These are phyloP conservation scores for Onychomys arenicola DNA, from an alignment of 2,797 vertebrate species.

Conservation along the genomic window DNA sequence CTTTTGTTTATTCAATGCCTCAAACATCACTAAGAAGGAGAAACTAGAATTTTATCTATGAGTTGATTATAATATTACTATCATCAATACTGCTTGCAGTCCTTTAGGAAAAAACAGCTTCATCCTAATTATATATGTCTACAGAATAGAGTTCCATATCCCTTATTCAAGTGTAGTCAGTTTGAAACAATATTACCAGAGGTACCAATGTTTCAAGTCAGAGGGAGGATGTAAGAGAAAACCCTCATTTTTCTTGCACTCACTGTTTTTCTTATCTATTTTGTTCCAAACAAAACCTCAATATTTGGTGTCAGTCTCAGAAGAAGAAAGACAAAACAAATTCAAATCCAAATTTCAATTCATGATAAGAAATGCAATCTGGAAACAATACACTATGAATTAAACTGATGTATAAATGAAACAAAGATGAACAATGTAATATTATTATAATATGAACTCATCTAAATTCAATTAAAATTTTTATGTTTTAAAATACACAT, in stretches of 20 bases:
- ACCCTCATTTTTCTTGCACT: not conserved
- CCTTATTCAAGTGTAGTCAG: not conserved
- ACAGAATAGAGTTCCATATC: not conserved
- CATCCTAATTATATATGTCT: accelerated
- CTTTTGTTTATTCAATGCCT: not conserved
- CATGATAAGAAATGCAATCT: not conserved
- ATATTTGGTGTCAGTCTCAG: not conserved
- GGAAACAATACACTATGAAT: not conserved
- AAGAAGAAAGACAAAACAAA: not conserved
- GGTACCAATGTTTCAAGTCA: not conserved
- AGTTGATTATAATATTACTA: not conserved
- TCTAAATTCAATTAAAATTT: not conserved
- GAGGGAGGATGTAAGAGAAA: not conserved
- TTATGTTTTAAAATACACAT: not conserved
- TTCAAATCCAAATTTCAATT: not conserved
- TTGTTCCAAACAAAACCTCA: not conserved
- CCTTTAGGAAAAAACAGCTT: not conserved
- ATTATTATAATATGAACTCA: not conserved
- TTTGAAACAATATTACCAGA: not conserved
- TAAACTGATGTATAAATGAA: not conserved
- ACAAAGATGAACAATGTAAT: not conserved
- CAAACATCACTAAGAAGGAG: not conserved
- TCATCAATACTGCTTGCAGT: not conserved
- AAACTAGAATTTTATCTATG: not conserved
- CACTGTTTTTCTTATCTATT: not conserved